Percentiles rank a stretch among this genome's conserved stretches.
Conservation (phyloP, 1,140 invertebrate genomes). For the Wiebesia pumilae region DNA sequence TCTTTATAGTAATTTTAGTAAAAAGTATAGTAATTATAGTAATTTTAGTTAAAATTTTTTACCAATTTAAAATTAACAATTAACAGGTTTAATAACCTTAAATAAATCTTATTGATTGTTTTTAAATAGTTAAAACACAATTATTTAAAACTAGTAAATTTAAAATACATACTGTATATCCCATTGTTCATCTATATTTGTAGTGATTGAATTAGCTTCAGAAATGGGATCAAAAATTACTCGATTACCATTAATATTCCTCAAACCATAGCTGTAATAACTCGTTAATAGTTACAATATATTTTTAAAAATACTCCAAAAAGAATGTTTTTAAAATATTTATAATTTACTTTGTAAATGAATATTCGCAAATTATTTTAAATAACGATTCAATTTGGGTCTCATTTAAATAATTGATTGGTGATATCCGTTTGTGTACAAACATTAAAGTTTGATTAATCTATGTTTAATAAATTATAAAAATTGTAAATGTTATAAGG, state of each 20-base stretch:
- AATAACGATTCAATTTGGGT: conserved; percentile 56
- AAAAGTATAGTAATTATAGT: no score
- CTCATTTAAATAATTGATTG: conserved; percentile 56
- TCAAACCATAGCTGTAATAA: conserved; percentile 62
- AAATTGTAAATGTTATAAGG: background rate
- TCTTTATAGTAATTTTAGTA: no score
- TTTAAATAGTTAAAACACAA: no score
- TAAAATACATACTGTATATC: conserved; percentile 57
- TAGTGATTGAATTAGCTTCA: conserved; percentile 59
- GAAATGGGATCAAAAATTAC: conserved; percentile 61
- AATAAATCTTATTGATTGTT: no score
- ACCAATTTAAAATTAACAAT: no score
- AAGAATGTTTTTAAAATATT: background rate
- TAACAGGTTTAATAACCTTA: no score
- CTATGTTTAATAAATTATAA: conserved; percentile 55
- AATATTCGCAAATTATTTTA: conserved; percentile 61
- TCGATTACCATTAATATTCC: conserved; percentile 60
- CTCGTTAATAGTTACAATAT: conserved; percentile 2
- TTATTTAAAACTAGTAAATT: background rate
- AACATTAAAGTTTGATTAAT: conserved; percentile 64
- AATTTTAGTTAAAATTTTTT: no score
- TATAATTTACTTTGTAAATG: conserved; percentile 63
- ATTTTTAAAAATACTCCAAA: background rate
- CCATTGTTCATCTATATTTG: conserved; percentile 64
- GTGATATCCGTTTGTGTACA: conserved; percentile 57